Percentiles rank a stretch among this genome's conserved stretches.
These are phyloP conservation scores for Pogonus chalceus DNA, from an alignment of 1,140 invertebrate species.

Conservation along the genomic window DNA sequence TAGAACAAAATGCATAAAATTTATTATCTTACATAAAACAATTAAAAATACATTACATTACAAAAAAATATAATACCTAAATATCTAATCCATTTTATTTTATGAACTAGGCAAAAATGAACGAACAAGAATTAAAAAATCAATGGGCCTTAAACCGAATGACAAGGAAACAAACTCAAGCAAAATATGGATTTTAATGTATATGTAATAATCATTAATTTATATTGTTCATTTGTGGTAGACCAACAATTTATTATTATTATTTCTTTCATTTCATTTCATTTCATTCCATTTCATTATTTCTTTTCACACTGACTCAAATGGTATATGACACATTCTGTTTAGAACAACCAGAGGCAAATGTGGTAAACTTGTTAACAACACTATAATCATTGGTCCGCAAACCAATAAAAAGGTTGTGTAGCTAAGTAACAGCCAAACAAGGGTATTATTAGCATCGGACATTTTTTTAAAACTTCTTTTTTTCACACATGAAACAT, in stretches of 20 bases:
- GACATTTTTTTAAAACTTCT: background rate
- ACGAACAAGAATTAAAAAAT: conserved; percentile 87
- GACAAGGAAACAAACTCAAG: conserved; percentile 73
- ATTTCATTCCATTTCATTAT: too few relatives aligned
- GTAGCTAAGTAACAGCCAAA: background rate
- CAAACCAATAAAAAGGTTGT: background rate
- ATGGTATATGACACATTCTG: background rate
- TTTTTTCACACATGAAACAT: background rate
- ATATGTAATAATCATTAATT: too few relatives aligned
- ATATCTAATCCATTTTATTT: too few relatives aligned
- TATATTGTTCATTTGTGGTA: too few relatives aligned
- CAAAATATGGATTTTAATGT: conserved; percentile 85
- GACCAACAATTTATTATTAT: too few relatives aligned
- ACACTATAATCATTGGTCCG: background rate
- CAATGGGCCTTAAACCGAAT: conserved; percentile 84
- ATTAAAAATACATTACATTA: background rate
- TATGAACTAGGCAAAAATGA: conserved; percentile 90
- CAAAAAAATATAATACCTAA: background rate
- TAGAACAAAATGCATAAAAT: too few relatives aligned
- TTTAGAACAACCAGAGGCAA: background rate
- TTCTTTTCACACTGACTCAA: background rate
- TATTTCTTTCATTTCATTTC: too few relatives aligned
- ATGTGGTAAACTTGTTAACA: background rate
- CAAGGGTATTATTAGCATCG: background rate
- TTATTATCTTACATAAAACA: too few relatives aligned